phyloP scores from a whole-genome alignment of 2,888 invertebrate genomes.

The Callyntrura guangdongensis region DNA sequence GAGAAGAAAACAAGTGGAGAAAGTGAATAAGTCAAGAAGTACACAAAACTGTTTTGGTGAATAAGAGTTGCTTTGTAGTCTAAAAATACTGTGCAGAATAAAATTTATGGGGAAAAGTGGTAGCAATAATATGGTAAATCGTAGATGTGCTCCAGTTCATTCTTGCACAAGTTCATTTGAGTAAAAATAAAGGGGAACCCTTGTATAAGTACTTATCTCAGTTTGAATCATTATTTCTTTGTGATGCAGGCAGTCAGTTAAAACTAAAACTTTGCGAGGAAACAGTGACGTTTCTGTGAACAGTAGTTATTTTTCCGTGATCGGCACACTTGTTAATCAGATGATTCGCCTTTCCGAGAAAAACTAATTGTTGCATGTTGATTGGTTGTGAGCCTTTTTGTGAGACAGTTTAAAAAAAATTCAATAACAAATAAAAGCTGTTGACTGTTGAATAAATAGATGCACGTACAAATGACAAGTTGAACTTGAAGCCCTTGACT shows the following conservation, averaged over 20 bases:
- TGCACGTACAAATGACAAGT: background rate
- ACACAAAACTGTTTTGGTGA: conserved; percentile 53
- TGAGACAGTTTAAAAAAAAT: background rate
- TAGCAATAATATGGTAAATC: background rate
- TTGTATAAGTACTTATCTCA: conserved; percentile 50
- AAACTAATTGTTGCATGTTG: background rate
- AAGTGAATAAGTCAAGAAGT: conserved; percentile 75
- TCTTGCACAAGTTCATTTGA: conserved; percentile 21
- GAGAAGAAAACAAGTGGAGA: conserved; percentile 58
- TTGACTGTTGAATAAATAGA: background rate
- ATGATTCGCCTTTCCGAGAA: background rate
- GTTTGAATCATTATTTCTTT: background rate
- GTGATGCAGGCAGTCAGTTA: background rate
- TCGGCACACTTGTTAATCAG: conserved; percentile 8
- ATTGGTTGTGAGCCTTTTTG: background rate
- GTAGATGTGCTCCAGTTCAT: background rate
- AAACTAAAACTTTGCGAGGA: background rate
- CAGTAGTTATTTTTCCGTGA: background rate
- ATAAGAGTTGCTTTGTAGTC: conserved; percentile 27
- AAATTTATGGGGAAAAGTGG: background rate
- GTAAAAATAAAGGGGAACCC: background rate
- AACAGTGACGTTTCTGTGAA: background rate
- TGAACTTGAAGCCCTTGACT: no score
- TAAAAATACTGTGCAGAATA: background rate
- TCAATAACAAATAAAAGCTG: background rate